Base-by-base conservation (phyloP, 2,888 invertebrate species). In the Tromatobia lineatoria region DNA sequence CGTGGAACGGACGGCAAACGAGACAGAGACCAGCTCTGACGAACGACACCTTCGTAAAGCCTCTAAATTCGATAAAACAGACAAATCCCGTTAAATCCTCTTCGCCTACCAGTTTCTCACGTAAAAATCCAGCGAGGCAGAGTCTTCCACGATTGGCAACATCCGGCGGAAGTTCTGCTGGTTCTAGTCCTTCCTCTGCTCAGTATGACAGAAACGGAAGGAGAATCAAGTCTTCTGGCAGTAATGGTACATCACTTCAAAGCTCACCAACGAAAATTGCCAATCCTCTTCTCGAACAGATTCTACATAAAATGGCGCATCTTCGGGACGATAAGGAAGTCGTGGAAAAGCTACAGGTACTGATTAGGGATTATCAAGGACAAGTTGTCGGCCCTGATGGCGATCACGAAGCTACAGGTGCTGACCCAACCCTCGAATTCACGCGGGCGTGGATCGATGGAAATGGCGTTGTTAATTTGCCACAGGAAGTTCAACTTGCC, bases 251-350 rank as follows among this genome's bases (percentile, higher is more conserved):
- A 0, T 95, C 96, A 0, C 94, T 95, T 0, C 95, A 95, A 88
- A 96, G 96, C 0, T 96, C 96, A 18, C 95, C 96, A 0, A 95
- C 96, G 80, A 95, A 96, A 92, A 94, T 94, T 82, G 93, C 95
- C 42, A 95, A 95, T 80, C 96, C 96, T 6, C 92, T 97, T 61
- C 95, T 95, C 25, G 95, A 97, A 90, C 96, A 97, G 91, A 95
- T 97, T 42, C 92, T 97, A 2, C 95, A 96, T 87, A 96, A 96
- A 34, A 96, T 97, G 4, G 96, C 96, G 89, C 95, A 95, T 3
- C 95, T 96, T 0, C 96, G 96, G 90, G 97, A 97, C 88, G 97
- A 97, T 90, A 95, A 96, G 6, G 94, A 96, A 85, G 96, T 97
- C 77, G 94, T 97, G 29, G 96, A 96, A 88, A 97, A 97, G 92